Evolutionary conservation across 2,888 invertebrate genomes (phyloP).

Genomic region (Pyrrhosoma nymphula): DNA sequence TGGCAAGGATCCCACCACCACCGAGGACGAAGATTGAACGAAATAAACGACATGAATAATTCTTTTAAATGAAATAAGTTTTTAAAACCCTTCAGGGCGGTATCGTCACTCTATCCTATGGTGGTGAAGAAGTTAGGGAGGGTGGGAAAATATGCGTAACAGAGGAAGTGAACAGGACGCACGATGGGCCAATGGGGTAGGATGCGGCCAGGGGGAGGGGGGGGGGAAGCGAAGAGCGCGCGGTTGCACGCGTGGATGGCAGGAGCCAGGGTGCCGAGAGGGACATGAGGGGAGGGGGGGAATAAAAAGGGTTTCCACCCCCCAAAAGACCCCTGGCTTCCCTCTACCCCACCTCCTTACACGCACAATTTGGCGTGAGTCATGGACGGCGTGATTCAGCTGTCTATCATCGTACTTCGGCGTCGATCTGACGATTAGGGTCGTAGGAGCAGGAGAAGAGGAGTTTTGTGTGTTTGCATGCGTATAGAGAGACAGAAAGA

Average conservation of each 20-base stretch:
- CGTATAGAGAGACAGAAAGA: background rate
- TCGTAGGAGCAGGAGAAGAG: background rate
- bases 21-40: too few relatives aligned
- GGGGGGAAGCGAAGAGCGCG: background rate
- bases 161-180: background rate
- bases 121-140: too few relatives aligned
- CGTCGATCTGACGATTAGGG: slow-evolving; percentile 60
- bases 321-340: background rate
- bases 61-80: too few relatives aligned
- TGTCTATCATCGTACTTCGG: slow-evolving; percentile 54
- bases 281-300: background rate
- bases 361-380: slow-evolving; percentile 66
- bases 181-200: background rate
- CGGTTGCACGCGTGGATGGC: slow-evolving; percentile 25
- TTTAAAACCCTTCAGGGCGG: too few relatives aligned
- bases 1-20: too few relatives aligned
- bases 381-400: slow-evolving; percentile 59
- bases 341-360: background rate
- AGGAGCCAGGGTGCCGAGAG: background rate
- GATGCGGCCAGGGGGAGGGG: background rate
- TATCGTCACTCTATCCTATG: too few relatives aligned
- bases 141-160: background rate
- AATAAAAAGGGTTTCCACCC: background rate
- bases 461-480: background rate
- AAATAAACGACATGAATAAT: too few relatives aligned